Percentiles rank a stretch among this genome's conserved stretches.
Conservation (phyloP, 1,140 invertebrate genomes). For the Oryctes rhinoceros region DNA sequence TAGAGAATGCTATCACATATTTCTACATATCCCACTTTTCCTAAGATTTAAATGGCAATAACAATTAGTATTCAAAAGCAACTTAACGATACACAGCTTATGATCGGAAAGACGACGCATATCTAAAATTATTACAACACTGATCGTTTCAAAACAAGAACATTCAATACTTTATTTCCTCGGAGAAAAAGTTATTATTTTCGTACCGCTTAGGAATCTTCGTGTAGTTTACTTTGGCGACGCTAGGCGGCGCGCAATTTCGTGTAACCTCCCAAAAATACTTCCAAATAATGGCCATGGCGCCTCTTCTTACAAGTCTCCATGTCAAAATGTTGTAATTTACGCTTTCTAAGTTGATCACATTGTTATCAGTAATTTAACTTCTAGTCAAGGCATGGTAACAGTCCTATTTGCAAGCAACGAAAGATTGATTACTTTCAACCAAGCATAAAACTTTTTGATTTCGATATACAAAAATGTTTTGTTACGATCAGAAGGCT, state of each 20-base stretch:
- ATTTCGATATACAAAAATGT: too few species aligned
- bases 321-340: too few species aligned
- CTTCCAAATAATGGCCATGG: too few species aligned
- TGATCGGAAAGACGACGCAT: constrained; percentile 94
- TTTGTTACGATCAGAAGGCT: too few species aligned
- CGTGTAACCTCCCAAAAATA: constrained; percentile 66
- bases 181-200: constrained; percentile 25
- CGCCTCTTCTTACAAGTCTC: too few species aligned
- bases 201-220: constrained; percentile 74
- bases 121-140: constrained; percentile 94
- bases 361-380: too few species aligned
- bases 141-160: constrained; percentile 80
- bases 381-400: too few species aligned
- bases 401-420: too few species aligned
- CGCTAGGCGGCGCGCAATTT: constrained; percentile 92
- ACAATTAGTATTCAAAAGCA: constrained; percentile 92
- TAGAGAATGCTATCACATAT: background rate
- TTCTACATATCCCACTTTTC: constrained; percentile 42
- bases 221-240: constrained; percentile 94
- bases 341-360: too few species aligned
- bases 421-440: too few species aligned
- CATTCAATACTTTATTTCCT: too few species aligned
- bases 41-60: constrained; percentile 89
- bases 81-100: constrained; percentile 99
- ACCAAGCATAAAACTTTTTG: too few species aligned